Evolutionary conservation across 2,797 vertebrate genomes (phyloP).

Genomic region (Taeniopygia guttata): DNA sequence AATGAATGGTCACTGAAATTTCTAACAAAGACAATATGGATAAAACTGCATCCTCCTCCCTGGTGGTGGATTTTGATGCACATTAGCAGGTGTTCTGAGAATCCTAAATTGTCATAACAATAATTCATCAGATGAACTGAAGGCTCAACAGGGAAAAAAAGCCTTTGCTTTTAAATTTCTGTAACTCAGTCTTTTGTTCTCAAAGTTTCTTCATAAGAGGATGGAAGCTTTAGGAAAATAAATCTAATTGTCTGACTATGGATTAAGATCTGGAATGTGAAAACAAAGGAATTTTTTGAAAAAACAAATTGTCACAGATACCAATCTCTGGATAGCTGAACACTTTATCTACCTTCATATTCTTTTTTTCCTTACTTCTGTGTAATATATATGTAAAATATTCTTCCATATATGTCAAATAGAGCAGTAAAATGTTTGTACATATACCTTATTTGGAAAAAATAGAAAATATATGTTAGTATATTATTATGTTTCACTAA

Average conservation of each 20-base stretch:
- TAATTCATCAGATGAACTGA: constrained; percentile 16
- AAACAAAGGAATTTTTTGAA: neutral
- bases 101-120: neutral
- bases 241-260: neutral
- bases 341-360: neutral
- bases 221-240: neutral
- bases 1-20: neutral
- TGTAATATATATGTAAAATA: neutral
- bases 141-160: neutral
- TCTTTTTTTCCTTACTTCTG: neutral
- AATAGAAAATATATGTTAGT: neutral
- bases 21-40: neutral
- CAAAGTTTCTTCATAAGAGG: neutral
- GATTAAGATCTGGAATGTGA: neutral
- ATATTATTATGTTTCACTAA: neutral
- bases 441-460: neutral
- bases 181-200: neutral
- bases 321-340: neutral
- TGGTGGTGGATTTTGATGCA: neutral
- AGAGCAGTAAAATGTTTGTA: neutral
- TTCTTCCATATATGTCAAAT: neutral
- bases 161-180: neutral
- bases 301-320: neutral
- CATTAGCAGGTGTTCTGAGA: neutral
- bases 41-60: neutral